Percentiles rank a stretch among this genome's conserved stretches.
Evolutionary conservation across 1,140 invertebrate genomes (phyloP).

Genomic region (Eciton burchellii): DNA sequence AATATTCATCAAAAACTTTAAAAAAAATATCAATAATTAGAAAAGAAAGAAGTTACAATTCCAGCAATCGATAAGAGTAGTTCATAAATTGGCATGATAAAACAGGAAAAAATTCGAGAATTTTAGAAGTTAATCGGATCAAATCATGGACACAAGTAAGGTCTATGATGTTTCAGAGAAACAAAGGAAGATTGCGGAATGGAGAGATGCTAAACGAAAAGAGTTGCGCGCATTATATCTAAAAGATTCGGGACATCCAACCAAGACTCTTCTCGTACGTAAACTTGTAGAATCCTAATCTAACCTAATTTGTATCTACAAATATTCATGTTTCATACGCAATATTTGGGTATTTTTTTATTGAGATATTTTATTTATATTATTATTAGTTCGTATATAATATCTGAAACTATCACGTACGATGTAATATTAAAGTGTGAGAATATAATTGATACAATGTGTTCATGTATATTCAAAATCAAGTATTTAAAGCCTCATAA

Average conservation of each 20-base stretch:
- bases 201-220: constrained; percentile 86
- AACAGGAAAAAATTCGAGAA: no score
- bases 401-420: background rate
- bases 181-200: constrained; percentile 84
- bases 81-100: no score
- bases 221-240: constrained; percentile 88
- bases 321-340: background rate
- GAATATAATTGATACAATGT: constrained; percentile 73
- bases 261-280: constrained; percentile 77
- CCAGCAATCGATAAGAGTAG: no score
- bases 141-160: constrained; percentile 27
- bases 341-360: background rate
- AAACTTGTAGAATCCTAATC: constrained; percentile 33
- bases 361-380: background rate
- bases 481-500: background rate
- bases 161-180: constrained; percentile 70
- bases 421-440: background rate
- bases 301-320: background rate
- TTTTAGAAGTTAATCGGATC: no score
- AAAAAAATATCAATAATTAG: no score
- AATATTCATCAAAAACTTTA: no score
- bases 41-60: no score
- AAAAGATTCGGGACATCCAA: constrained; percentile 89
- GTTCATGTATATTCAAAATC: background rate
- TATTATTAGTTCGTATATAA: background rate